Base-by-base conservation (phyloP, 2,888 invertebrate genomes). In the Lasioglossum morio region DNA sequence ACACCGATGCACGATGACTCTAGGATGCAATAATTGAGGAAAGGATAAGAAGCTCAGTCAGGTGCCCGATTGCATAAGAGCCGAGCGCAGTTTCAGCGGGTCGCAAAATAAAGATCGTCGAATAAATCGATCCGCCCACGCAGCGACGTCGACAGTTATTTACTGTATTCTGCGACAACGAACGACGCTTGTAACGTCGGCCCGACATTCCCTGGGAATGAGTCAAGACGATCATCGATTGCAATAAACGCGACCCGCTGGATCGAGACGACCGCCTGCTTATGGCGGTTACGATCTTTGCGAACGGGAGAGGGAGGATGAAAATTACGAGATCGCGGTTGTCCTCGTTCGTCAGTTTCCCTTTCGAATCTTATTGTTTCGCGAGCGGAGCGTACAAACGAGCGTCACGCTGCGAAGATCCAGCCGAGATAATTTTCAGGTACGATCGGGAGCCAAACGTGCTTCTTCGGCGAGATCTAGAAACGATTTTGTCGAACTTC, bases 281-380 rank as follows among this genome's bases (percentile, higher is more conserved):
- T 85, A 82, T 82, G 85, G 86, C 82, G 80, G 85, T 30, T 30
- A 77, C 69, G 86, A 86, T 88, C 85, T 86, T 89, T 83, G 40
- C 23, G 69, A 34, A 37, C 37, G 57, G 63, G 77, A 37, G 70
- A 46, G 83, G 81, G 60, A 83, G 80, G 74, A 75, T 87, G 89
- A 91, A 89, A 84, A 89, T 91, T 90, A 90, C 89, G 89, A 88
- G 89, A 91, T 84, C 86, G 85, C 83, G 66, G 85, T 79, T 79
- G 90, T 88, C 88, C 88, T 81, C 85, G 85, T 89, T 89, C 57
- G 60, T 72, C 82, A 79, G 88, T 88, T 91, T 89, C 85, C 77
- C 81, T 87, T 84, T 86, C 83, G 85, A 88, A 88, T 80, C 87
- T 81, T 72, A 87, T 87, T 87, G 87, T 87, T 77, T 79, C 85